Conservation (phyloP, 64 coral and sea anemone species). For the Anthopleura sola region DNA sequence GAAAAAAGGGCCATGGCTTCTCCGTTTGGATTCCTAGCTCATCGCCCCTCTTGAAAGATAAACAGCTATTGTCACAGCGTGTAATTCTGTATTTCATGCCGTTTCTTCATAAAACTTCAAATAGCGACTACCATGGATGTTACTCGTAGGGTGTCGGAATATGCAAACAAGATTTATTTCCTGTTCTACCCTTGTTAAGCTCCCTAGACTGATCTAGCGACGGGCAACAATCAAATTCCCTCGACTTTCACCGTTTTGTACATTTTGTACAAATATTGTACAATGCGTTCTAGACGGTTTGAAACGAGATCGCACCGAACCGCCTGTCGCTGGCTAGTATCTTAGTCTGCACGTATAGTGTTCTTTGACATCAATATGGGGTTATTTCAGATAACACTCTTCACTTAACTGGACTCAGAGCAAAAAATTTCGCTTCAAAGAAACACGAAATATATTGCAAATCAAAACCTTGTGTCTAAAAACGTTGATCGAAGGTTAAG, state of each 20-base stretch:
- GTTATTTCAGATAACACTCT: too few relatives aligned
- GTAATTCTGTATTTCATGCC: conserved; percentile 20
- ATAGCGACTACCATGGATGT: background rate
- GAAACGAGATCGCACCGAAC: background rate
- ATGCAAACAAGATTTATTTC: conserved; percentile 19
- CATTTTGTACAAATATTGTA: background rate
- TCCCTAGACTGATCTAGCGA: background rate
- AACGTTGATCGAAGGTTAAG: background rate
- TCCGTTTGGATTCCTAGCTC: conserved; percentile 7
- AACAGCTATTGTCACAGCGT: conserved; percentile 25
- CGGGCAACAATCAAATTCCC: background rate
- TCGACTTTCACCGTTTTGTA: background rate
- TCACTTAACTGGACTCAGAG: background rate
- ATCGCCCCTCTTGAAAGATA: conserved; percentile 13
- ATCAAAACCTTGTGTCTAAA: background rate
- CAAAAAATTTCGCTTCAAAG: background rate
- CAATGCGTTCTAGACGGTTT: background rate
- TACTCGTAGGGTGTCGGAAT: background rate
- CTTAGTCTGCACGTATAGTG: background rate
- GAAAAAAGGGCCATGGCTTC: conserved; percentile 1
- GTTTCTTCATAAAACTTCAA: conserved; percentile 29
- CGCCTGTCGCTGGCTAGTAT: background rate
- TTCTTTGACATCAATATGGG: background rate
- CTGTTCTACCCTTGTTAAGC: conserved; percentile 4
- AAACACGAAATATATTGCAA: background rate